phyloP scores from a whole-genome alignment of 2,888 invertebrate genomes.

The Epirrhoe alternata region DNA sequence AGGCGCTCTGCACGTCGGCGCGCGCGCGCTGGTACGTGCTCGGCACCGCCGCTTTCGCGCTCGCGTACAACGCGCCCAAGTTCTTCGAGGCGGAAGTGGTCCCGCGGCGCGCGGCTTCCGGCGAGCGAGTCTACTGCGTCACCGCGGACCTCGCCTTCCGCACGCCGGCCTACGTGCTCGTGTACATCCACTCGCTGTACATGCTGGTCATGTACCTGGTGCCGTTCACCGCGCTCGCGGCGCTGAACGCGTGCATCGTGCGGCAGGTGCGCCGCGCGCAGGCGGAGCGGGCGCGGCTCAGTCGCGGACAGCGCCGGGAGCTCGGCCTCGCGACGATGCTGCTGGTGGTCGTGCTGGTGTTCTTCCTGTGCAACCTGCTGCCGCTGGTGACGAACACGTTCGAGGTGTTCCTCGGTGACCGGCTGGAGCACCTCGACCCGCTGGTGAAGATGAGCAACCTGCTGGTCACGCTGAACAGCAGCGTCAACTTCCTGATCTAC shows the following conservation, averaged over 20 bases:
- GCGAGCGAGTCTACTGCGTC: conserved; percentile 88
- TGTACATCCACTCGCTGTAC: conserved; percentile 98
- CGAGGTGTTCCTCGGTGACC: conserved; percentile 88
- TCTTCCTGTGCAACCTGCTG: conserved; percentile 96
- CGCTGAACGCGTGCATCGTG: conserved; percentile 96
- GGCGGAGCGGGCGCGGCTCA: conserved; percentile 94
- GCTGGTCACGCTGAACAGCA: conserved; percentile 97
- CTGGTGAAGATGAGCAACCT: conserved; percentile 94
- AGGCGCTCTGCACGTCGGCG: conserved; percentile 95
- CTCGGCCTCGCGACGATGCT: conserved; percentile 98
- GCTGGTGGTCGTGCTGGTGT: conserved; percentile 96
- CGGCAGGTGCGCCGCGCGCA: conserved; percentile 95
- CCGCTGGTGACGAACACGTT: conserved; percentile 94
- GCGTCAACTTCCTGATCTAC: conserved; percentile 98
- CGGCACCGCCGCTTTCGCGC: conserved; percentile 91
- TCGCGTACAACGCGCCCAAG: conserved; percentile 94
- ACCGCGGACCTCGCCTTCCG: conserved; percentile 88
- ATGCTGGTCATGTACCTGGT: conserved; percentile 97
- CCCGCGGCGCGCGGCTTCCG: conserved; percentile 69
- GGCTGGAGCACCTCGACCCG: conserved; percentile 82
- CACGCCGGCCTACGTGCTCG: conserved; percentile 90
- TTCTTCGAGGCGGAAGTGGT: conserved; percentile 88
- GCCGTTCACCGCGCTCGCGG: conserved; percentile 94
- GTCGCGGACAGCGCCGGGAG: conserved; percentile 95
- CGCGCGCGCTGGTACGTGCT: conserved; percentile 94